Conservation (phyloP, 2,888 invertebrate species). For the Pedicia rivosa region DNA sequence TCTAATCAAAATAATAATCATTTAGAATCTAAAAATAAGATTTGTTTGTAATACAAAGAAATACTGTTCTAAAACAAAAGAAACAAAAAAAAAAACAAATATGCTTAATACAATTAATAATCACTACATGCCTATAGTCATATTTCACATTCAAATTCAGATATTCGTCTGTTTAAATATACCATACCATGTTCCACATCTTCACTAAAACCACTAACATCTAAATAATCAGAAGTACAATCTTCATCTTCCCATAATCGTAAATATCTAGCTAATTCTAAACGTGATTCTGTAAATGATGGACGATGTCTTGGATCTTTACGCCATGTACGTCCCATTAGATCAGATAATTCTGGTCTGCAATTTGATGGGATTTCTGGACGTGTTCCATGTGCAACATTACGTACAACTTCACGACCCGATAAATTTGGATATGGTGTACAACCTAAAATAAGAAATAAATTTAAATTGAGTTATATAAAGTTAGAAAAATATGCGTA, state of each 20-base stretch:
- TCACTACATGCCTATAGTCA: slow-evolving; percentile 16
- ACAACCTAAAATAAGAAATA: slow-evolving; percentile 39
- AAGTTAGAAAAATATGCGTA: not conserved
- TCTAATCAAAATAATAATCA: too few species aligned
- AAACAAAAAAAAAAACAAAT: too few species aligned
- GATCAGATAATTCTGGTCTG: slow-evolving; percentile 47
- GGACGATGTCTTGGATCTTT: slow-evolving; percentile 58
- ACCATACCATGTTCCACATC: slow-evolving; percentile 31
- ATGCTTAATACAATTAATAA: not conserved
- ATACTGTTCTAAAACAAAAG: too few species aligned
- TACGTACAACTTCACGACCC: slow-evolving; percentile 65
- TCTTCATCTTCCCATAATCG: slow-evolving; percentile 30
- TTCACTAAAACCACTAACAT: slow-evolving; percentile 31
- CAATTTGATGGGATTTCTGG: slow-evolving; percentile 67
- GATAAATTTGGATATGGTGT: slow-evolving; percentile 77
- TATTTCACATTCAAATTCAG: slow-evolving; percentile 50
- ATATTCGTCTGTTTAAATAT: slow-evolving; percentile 35
- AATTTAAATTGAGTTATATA: not conserved
- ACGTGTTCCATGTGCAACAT: slow-evolving; percentile 61
- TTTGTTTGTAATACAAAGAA: too few species aligned
- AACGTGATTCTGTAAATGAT: slow-evolving; percentile 43
- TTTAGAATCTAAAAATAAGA: too few species aligned
- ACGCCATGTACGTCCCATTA: slow-evolving; percentile 47
- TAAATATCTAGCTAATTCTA: slow-evolving; percentile 26
- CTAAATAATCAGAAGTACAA: slow-evolving; percentile 30